Base-by-base conservation (phyloP, 2,888 invertebrate species). In the Phengaris arion region DNA sequence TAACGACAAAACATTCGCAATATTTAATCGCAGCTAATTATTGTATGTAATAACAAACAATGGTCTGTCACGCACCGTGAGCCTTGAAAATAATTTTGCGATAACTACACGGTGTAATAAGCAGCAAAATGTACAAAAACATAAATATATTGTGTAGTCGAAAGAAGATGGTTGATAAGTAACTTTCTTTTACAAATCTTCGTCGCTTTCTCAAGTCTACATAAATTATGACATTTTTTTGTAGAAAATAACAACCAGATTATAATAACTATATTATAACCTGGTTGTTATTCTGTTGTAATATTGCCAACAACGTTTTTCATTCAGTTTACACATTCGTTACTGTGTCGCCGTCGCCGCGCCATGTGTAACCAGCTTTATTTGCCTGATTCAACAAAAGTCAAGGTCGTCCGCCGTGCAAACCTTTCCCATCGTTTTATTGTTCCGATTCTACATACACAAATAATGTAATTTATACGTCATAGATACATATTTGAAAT, bases 371-470 rank as follows among this genome's bases (percentile, higher is more conserved):
- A 59, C 15, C 59, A 59, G 22, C 59, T 59, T 59, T 22, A 22
- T 59, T 22, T 48, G 48, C 48, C 8, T 0, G 15, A 15, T n/a
- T 57, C 57, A 57, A 59, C 22, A 22, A 22, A 59, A 59, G 59
- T 59, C 59, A 59, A 59, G 59, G 59, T 0, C 59, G 59, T 15
- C 59, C 59, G 59, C 59, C 10, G 10, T 59, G 59, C 59, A 59
- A 59, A 59, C 59, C 59, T 59, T 59, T 59, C 59, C 59, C 59
- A 59, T 59, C 9, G 22, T 59, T 59, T 59, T 59, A 59, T 59
- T 59, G 59, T 59, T 59, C 22, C 59, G 59, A 59, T 59, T 59
- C 59, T 15, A 22, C 22, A 15, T 22, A 59, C 22, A 59, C 59
- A 59, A 59, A 59, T 59, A 22, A 59, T 59, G 10, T 59, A 15